Evolutionary conservation across 2,888 invertebrate genomes (phyloP).

Genomic region (Geophilus truncorum): DNA sequence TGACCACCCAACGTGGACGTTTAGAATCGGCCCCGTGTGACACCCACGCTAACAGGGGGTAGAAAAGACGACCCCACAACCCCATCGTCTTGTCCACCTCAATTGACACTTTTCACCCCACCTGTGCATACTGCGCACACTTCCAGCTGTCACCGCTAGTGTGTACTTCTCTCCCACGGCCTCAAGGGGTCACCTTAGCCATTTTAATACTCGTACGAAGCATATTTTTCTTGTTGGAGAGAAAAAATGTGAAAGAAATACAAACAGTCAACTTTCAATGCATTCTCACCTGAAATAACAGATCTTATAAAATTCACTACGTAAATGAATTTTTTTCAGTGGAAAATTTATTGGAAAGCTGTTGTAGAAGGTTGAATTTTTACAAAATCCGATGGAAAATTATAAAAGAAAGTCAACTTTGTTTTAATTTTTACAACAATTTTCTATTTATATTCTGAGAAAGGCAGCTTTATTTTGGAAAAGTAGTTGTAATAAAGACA

Average conservation of each 20-base stretch:
- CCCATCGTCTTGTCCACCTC: neutral
- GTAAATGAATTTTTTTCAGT: neutral
- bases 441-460: too few species aligned
- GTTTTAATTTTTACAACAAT: too few species aligned
- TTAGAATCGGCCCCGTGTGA: neutral
- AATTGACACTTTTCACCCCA: neutral
- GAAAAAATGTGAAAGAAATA: neutral
- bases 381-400: too few species aligned
- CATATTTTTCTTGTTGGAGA: neutral
- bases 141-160: neutral
- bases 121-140: neutral
- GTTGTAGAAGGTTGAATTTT: too few species aligned
- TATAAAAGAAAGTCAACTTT: too few species aligned
- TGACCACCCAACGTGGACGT: slow-evolving; percentile 9
- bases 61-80: neutral
- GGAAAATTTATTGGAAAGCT: too few species aligned
- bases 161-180: neutral
- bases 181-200: neutral
- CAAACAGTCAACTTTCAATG: neutral
- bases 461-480: too few species aligned
- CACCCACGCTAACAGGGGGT: neutral
- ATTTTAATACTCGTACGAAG: neutral
- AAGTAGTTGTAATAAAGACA: too few species aligned
- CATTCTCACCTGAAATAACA: neutral
- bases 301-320: neutral